These are phyloP conservation scores for Carcharodon carcharias DNA, from an alignment of 2,797 vertebrate genomes.

Conservation along the genomic window DNA sequence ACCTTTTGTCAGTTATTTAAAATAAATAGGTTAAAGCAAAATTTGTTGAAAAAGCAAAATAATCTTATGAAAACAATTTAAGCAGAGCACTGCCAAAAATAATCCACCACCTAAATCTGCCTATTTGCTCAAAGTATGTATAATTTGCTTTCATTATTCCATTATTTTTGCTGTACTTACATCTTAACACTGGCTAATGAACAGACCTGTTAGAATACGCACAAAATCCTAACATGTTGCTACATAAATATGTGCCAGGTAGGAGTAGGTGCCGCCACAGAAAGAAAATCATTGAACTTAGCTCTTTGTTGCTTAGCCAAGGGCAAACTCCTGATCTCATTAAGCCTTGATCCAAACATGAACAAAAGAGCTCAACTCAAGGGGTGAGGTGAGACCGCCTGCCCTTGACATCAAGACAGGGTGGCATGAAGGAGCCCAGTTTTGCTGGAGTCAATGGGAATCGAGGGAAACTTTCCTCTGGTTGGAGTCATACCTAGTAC, in stretches of 20 bases:
- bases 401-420: too few relatives aligned
- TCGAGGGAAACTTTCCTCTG: too few relatives aligned
- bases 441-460: too few relatives aligned
- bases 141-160: constrained; percentile 9
- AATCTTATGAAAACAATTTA: background rate
- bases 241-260: background rate
- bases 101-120: background rate
- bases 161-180: background rate
- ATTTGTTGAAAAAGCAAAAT: background rate
- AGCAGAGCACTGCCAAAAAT: background rate
- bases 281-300: background rate
- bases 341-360: too few relatives aligned
- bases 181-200: background rate
- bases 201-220: background rate
- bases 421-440: too few relatives aligned
- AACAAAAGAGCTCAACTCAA: too few relatives aligned
- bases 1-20: background rate
- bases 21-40: background rate
- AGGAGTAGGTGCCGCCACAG: background rate
- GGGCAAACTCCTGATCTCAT: background rate
- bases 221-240: background rate
- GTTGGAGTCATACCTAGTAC: background rate
- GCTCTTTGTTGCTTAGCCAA: background rate
- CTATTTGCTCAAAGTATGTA: background rate
- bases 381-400: too few relatives aligned